Percentiles rank a stretch among this genome's conserved stretches.
phyloP scores from a whole-genome alignment of 1,140 invertebrate species.

The Drosophila bocqueti region DNA sequence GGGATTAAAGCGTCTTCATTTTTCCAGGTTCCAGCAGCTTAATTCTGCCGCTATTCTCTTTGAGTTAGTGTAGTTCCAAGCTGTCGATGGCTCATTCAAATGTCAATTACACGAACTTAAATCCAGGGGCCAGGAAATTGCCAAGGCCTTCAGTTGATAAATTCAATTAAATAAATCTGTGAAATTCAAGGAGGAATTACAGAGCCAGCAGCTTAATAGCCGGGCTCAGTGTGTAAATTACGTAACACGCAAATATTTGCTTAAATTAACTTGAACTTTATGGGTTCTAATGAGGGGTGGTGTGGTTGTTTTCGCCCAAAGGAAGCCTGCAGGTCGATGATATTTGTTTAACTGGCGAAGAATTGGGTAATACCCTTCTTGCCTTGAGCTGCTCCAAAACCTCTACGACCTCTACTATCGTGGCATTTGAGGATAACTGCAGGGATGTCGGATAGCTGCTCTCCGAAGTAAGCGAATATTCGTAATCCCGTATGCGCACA shows the following conservation, averaged over 20 bases:
- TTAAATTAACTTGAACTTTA: conserved; percentile 44
- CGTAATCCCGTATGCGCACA: conserved; percentile 14
- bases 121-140: conserved; percentile 27
- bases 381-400: background rate
- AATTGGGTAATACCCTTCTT: background rate
- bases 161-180: conserved; percentile 54
- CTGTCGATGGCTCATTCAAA: conserved; percentile 47
- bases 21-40: conserved; percentile 6
- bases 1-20: background rate
- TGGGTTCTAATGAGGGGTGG: conserved; percentile 11
- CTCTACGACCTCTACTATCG: background rate
- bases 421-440: conserved; percentile 18
- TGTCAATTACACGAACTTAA: conserved; percentile 50
- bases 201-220: conserved; percentile 19
- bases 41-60: conserved; percentile 16
- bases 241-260: conserved; percentile 46
- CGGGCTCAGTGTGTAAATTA: conserved; percentile 30
- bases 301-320: conserved; percentile 13
- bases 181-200: conserved; percentile 29
- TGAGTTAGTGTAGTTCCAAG: conserved; percentile 18
- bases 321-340: background rate
- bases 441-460: background rate
- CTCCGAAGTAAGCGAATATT: conserved; percentile 10
- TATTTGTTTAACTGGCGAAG: conserved; percentile 20
- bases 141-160: conserved; percentile 41